Evolutionary conservation across 2,888 invertebrate species (phyloP), one percentile per base, ranked within the genome.

Genomic region (Caenorhabditis becei): DNA sequence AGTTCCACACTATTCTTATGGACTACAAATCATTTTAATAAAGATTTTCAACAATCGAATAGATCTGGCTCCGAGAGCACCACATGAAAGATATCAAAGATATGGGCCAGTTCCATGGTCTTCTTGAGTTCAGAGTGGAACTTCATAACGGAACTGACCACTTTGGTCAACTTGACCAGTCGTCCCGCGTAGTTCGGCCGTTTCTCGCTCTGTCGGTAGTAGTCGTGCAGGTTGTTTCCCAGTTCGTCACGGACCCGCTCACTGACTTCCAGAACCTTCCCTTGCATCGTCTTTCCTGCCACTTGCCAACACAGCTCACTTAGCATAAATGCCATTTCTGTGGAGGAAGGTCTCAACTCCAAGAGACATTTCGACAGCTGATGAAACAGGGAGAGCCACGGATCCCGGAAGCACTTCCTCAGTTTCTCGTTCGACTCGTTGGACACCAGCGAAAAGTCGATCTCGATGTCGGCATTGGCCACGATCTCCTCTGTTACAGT

Each of bases 11-110:
- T 70, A 47, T 11, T 47, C 11, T 18, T 5, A 47, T 47, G 47
- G 51, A 51, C 24, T 14, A 51, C 51, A 24, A 51, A 47, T 2
- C 18, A 18, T 47, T 7, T 47, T 47, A 18, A 20, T 18, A 47
- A 47, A 4, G 14, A n/a, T n/a, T 18, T 4, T 67, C 23, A 77
- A 16, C 47, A 56, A 37, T 77, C 63, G 58, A 63, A 77, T 11
- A 72, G 74, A 24, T 66, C 77, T 23, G 78, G 67, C 32, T 83
- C 85, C 7, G 69, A 71, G 2, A 83, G 41, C 20, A 81, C 82
- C 14, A 83, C 77, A 35, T 80, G 77, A 56, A 86, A 84, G 10
- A 86, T 77, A 32, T 86, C 84, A 44, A 86, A 84, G 26, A 86
- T 71, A 11, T 77, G 24, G 1, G 79, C 83, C 47, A 84, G 49